Evolutionary conservation across 2,888 invertebrate species (phyloP).

Genomic region (Athetis lepigone): DNA sequence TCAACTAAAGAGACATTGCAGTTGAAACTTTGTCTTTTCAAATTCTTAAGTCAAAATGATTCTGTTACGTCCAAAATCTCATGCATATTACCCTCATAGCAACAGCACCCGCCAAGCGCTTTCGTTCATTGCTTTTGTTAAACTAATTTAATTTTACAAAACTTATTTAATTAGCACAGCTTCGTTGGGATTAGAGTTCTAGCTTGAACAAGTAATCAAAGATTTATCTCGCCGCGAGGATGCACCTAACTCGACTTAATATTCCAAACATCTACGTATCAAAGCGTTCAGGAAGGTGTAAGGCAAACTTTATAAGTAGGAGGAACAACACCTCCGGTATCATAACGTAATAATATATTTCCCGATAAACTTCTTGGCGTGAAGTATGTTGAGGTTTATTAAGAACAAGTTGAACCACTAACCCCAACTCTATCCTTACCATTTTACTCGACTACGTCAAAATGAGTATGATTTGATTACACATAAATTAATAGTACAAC

Average conservation of each 20-base stretch:
- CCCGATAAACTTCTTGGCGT: conserved; percentile 65
- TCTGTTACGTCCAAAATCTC: conserved; percentile 23
- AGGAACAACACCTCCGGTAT: conserved; percentile 56
- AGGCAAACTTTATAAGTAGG: conserved; percentile 62
- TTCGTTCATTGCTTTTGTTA: conserved; percentile 55
- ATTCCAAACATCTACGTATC: conserved; percentile 56
- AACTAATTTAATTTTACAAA: conserved; percentile 52
- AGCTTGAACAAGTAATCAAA: conserved; percentile 55
- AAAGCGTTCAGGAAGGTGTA: conserved; percentile 51
- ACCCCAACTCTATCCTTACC: conserved; percentile 60
- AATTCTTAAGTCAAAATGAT: conserved; percentile 27
- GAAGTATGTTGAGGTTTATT: conserved; percentile 66
- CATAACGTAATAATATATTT: conserved; percentile 60
- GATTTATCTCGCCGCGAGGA: conserved; percentile 50
- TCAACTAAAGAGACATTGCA: not conserved
- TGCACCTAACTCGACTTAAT: conserved; percentile 52
- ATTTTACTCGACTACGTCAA: not conserved
- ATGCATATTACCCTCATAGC: conserved; percentile 24
- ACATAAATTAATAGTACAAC: conserved; percentile 71
- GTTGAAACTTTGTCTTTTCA: conserved; percentile 5
- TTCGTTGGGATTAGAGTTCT: conserved; percentile 34
- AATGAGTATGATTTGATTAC: conserved; percentile 66
- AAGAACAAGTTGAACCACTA: conserved; percentile 67
- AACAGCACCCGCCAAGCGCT: conserved; percentile 24
- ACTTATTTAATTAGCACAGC: conserved; percentile 58